phyloP scores from a whole-genome alignment of 2,888 invertebrate species.

The Dastarcus helophoroides region DNA sequence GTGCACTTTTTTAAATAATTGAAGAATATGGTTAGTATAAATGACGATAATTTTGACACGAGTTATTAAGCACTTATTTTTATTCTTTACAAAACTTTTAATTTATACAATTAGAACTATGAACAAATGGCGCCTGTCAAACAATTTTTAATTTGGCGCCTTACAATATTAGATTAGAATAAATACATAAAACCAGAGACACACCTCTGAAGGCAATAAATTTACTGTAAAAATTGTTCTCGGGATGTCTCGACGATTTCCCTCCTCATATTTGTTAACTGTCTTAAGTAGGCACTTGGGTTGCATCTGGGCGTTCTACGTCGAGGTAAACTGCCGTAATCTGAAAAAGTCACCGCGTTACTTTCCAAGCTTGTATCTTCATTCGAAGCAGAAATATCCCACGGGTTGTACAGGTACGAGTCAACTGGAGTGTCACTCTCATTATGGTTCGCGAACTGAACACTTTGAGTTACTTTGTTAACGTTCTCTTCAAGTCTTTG shows the following conservation, averaged over 20 bases:
- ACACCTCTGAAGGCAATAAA: neutral
- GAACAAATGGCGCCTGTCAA: too few relatives aligned
- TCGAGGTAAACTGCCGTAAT: constrained; percentile 34
- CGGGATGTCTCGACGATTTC: constrained; percentile 43
- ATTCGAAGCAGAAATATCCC: constrained; percentile 12
- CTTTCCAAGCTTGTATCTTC: constrained; percentile 33
- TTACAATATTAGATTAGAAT: too few relatives aligned
- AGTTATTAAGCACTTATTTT: too few relatives aligned
- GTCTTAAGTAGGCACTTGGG: constrained; percentile 47
- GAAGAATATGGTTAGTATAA: too few relatives aligned
- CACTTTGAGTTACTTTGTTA: constrained; percentile 12
- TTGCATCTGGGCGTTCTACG: constrained; percentile 25
- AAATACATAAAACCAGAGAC: too few relatives aligned
- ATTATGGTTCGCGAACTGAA: neutral
- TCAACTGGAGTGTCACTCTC: constrained; percentile 2
- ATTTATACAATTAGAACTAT: too few relatives aligned
- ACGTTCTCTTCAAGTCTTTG: constrained; percentile 30
- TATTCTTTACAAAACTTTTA: too few relatives aligned
- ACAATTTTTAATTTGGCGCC: too few relatives aligned
- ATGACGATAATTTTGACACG: too few relatives aligned
- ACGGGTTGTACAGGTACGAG: constrained; percentile 12
- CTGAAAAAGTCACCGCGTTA: constrained; percentile 29
- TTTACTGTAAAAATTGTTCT: constrained; percentile 27
- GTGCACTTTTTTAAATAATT: too few relatives aligned
- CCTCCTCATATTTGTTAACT: constrained; percentile 44